Evolutionary conservation across 2,113 vertebrate genomes (phyloP).

Genomic region (Suncus etruscus): DNA sequence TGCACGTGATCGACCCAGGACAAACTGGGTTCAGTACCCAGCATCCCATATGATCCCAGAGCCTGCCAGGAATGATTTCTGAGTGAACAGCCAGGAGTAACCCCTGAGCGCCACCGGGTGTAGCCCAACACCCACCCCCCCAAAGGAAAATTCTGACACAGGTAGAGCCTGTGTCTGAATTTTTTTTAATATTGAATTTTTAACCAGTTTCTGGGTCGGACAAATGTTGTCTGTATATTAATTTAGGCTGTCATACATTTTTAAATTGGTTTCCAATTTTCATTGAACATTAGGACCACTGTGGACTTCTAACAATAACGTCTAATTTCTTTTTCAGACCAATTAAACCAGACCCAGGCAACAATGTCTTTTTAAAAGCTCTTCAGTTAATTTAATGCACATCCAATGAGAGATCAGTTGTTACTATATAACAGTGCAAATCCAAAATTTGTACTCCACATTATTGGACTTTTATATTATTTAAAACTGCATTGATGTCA

Average conservation of each 20-base stretch:
- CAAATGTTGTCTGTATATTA: background rate
- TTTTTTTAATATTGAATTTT: background rate
- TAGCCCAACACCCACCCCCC: too few relatives aligned
- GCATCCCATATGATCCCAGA: too few relatives aligned
- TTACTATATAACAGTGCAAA: background rate
- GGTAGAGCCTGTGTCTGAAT: too few relatives aligned
- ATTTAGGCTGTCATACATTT: background rate
- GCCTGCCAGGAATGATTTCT: too few relatives aligned
- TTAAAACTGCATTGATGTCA: constrained; percentile 34
- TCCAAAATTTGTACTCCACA: background rate
- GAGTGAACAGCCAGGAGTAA: too few relatives aligned
- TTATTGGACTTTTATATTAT: constrained; percentile 18
- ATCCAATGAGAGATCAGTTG: background rate
- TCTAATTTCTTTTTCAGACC: background rate
- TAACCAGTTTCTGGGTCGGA: background rate
- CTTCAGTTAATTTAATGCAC: background rate
- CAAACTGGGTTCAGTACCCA: too few relatives aligned
- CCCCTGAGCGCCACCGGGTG: too few relatives aligned
- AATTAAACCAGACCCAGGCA: background rate
- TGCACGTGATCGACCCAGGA: too few relatives aligned
- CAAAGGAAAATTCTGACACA: background rate
- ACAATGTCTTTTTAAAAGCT: constrained; percentile 6
- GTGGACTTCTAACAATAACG: background rate
- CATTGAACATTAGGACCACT: background rate
- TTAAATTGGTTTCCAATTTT: background rate